phyloP scores from a whole-genome alignment of 2,113 vertebrate species.

The Cardinalis cardinalis region DNA sequence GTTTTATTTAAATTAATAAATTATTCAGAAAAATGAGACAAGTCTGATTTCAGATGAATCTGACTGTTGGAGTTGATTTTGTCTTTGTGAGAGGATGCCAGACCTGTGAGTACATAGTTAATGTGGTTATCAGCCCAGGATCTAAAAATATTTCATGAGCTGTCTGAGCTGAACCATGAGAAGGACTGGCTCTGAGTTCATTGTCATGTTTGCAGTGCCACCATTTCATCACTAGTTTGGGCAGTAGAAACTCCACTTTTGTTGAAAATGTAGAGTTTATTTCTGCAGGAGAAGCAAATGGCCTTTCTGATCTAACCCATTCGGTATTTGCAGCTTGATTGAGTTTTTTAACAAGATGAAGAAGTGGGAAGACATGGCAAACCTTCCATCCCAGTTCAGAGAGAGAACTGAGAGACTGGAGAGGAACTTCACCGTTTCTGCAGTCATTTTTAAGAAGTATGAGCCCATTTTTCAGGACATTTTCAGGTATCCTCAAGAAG shows the following conservation, averaged over 20 bases:
- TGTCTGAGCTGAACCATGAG: not conserved
- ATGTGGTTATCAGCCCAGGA: fast-evolving
- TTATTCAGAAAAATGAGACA: not conserved
- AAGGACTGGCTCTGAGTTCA: not conserved
- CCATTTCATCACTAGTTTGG: not conserved
- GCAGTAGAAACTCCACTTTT: not conserved
- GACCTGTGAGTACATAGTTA: not conserved
- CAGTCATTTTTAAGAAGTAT: conserved; percentile 95
- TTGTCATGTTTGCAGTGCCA: not conserved
- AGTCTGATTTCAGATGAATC: not conserved
- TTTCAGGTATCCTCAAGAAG: conserved; percentile 88
- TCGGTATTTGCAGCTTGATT: conserved; percentile 77
- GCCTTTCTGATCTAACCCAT: not conserved
- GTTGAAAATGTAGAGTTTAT: not conserved
- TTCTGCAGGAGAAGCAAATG: fast-evolving
- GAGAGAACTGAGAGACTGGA: conserved; percentile 87
- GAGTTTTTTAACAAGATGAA: conserved; percentile 97
- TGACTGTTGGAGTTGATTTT: not conserved
- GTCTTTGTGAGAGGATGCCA: not conserved
- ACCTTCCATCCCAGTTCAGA: conserved; percentile 84
- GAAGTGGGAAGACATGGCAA: conserved; percentile 96
- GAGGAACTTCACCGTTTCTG: conserved; percentile 91
- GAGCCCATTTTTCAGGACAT: conserved; percentile 91
- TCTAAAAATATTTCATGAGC: not conserved
- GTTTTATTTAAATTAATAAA: not conserved